Evolutionary conservation across 2,888 invertebrate species (phyloP), one percentile per base, ranked within the genome.

Genomic region (Nomada goodeniana): DNA sequence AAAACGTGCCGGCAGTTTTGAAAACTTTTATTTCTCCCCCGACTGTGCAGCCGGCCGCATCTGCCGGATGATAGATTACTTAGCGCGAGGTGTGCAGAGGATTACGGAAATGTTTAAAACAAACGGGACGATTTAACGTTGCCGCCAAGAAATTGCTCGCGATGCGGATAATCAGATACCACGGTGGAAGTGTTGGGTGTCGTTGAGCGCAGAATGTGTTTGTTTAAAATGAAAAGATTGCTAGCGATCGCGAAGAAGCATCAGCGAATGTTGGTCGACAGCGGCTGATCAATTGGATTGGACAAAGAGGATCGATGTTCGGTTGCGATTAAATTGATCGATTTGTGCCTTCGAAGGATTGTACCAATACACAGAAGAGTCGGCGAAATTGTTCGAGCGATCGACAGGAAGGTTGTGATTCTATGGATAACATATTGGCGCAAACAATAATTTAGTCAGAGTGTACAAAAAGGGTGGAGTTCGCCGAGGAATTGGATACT

Each of bases 221-320:
- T 36, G 42, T 55, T 72, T 64, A 69, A 52, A 23, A 72, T 73
- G 63, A 42, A 44, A 60, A 64, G 36, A 70, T 52, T 65, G 36
- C 55, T 29, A 13, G 59, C 42, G 11, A 47, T 57, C n/a, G 73
- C 61, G 63, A 36, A 69, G 42, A 57, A 83, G 63, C 64, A 26
- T 11, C 69, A 47, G 61, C 23, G 83, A 70, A 83, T 78, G 69
- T 74, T 74, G 67, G 83, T 83, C 55, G 83, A 83, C 63, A 71
- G 83, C 23, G 83, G 78, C 20, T 83, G 83, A 83, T 50, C 2
- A 64, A 69, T 69, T 47, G 29, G 52, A 73, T 67, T 64, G 50
- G 47, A 26, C 26, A 67, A 53, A 70, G 42, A 15, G 7, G 26
- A 52, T 23, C n/a, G 23, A 68, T 20, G 50, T 4, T 47, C 13